Percentiles rank a stretch among this genome's conserved stretches.
Evolutionary conservation across 2,113 vertebrate species (phyloP).

Genomic region (Syrrhaptes paradoxus): DNA sequence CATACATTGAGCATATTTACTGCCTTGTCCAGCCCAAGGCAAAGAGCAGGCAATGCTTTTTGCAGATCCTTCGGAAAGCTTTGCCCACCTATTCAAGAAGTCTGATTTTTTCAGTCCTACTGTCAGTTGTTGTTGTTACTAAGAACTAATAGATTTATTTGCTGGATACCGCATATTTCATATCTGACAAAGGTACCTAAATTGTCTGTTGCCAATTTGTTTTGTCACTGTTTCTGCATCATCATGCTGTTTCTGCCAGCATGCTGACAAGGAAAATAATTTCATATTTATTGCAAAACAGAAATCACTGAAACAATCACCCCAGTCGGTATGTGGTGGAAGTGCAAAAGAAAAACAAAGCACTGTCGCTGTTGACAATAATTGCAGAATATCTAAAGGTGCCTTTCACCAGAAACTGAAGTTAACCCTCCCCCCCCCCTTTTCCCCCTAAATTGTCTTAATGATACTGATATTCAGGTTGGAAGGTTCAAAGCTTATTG

Average conservation of each 20-base stretch:
- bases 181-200: constrained; percentile 16
- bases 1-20: not conserved
- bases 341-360: not conserved
- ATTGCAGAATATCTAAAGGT: not conserved
- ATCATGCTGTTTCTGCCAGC: constrained; percentile 25
- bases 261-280: constrained; percentile 60
- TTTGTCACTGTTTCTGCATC: constrained; percentile 27
- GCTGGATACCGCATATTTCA: not conserved
- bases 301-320: constrained; percentile 44
- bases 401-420: not conserved
- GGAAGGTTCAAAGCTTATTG: not conserved
- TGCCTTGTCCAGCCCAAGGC: not conserved
- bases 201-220: constrained; percentile 37
- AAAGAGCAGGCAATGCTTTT: not conserved
- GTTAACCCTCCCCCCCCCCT: not conserved
- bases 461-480: not conserved
- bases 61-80: not conserved
- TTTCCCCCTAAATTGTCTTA: not conserved
- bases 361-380: not conserved
- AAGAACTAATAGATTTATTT: constrained; percentile 34
- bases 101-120: not conserved
- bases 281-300: constrained; percentile 35
- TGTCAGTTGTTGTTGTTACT: not conserved
- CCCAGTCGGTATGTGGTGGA: not conserved
- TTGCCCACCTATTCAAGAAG: not conserved